These are phyloP conservation scores for Poecilia picta DNA, from an alignment of 2,797 vertebrate genomes.

Conservation along the genomic window DNA sequence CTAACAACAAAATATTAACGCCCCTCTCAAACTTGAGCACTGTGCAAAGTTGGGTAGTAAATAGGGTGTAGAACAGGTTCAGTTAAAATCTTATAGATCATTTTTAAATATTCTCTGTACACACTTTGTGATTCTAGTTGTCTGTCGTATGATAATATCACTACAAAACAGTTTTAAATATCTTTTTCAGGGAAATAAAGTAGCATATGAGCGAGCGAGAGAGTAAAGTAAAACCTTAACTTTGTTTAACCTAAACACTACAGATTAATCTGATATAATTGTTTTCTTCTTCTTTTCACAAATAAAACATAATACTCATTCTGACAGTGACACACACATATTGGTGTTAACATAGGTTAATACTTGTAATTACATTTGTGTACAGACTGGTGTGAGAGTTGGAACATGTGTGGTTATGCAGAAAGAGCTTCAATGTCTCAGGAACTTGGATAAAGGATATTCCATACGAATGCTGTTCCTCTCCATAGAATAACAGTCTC, in stretches of 20 bases:
- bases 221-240: slow-evolving; percentile 41
- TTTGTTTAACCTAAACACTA: slow-evolving; percentile 69
- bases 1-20: slow-evolving; percentile 70
- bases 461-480: slow-evolving; percentile 32
- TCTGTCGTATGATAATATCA: slow-evolving; percentile 52
- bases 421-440: slow-evolving; percentile 54
- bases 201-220: slow-evolving; percentile 35
- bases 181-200: slow-evolving; percentile 54
- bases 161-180: slow-evolving; percentile 71
- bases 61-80: slow-evolving; percentile 52
- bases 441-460: slow-evolving; percentile 54
- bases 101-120: slow-evolving; percentile 72
- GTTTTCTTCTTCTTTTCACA: slow-evolving; percentile 69
- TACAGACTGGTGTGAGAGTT: slow-evolving; percentile 1
- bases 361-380: slow-evolving; percentile 72
- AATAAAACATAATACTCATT: slow-evolving; percentile 73
- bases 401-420: slow-evolving; percentile 47
- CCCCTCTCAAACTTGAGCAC: slow-evolving; percentile 63
- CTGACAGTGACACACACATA: slow-evolving; percentile 67
- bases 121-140: slow-evolving; percentile 63
- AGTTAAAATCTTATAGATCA: slow-evolving; percentile 62
- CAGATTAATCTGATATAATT: slow-evolving; percentile 66
- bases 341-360: slow-evolving; percentile 74
- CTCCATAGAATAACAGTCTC: slow-evolving; percentile 66
- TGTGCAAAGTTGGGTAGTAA: slow-evolving; percentile 76